Percentiles rank a stretch among this genome's conserved stretches.
Evolutionary conservation across 2,113 vertebrate genomes (phyloP).

Genomic region (Panthera leo): DNA sequence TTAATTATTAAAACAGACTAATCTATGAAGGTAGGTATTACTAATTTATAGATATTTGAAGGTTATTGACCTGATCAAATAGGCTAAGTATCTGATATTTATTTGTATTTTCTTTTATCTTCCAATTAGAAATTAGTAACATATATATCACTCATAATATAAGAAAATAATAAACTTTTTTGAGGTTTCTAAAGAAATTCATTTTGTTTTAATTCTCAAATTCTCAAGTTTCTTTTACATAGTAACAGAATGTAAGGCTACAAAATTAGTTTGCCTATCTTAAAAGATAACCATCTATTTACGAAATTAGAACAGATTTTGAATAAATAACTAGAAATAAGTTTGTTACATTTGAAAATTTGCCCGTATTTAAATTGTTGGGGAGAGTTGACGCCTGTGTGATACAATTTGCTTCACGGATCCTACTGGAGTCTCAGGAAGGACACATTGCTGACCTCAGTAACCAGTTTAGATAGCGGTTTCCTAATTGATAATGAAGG

Average conservation of each 20-base stretch:
- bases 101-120: background rate
- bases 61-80: background rate
- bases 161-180: background rate
- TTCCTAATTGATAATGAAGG: background rate
- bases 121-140: background rate
- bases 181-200: background rate
- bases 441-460: background rate
- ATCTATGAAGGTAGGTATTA: background rate
- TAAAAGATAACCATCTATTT: background rate
- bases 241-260: background rate
- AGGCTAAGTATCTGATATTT: background rate
- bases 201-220: background rate
- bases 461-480: background rate
- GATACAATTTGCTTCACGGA: background rate
- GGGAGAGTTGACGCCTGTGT: background rate
- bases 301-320: constrained; percentile 15
- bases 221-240: background rate
- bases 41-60: constrained; percentile 1
- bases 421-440: background rate
- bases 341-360: background rate
- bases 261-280: background rate
- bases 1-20: background rate
- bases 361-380: background rate
- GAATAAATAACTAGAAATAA: background rate
- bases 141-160: background rate